Percentiles rank a stretch among this genome's conserved stretches.
These are phyloP conservation scores for Pantala flavescens DNA, from an alignment of 1,140 invertebrate species.

Conservation along the genomic window DNA sequence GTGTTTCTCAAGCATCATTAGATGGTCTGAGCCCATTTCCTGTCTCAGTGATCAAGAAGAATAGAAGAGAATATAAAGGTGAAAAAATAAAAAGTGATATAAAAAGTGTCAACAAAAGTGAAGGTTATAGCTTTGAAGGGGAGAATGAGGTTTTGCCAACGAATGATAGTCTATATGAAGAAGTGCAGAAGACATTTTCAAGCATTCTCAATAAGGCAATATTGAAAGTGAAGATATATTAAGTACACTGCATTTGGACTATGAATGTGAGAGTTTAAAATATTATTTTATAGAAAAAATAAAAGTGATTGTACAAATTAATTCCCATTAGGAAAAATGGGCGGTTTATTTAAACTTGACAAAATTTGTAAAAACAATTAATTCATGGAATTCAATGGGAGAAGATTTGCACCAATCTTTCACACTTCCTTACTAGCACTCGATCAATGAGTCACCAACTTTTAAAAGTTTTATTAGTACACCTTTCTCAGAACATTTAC, in stretches of 20 bases:
- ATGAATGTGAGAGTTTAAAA: too few species aligned
- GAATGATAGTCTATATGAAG: constrained; percentile 16
- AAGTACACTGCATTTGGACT: background rate
- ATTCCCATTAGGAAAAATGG: too few species aligned
- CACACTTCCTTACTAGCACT: too few species aligned
- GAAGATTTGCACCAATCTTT: too few species aligned
- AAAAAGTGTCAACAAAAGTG: constrained; percentile 37
- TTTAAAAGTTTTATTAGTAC: background rate
- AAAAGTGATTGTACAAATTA: too few species aligned
- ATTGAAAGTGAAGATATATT: constrained; percentile 21
- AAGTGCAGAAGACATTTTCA: constrained; percentile 19
- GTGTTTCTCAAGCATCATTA: constrained; percentile 68
- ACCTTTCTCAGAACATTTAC: background rate
- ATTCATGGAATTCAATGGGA: too few species aligned
- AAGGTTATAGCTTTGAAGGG: constrained; percentile 40
- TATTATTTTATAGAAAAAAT: too few species aligned
- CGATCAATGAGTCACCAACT: background rate
- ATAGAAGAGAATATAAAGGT: constrained; percentile 33
- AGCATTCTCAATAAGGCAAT: constrained; percentile 18
- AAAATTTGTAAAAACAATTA: too few species aligned
- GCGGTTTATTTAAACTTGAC: too few species aligned
- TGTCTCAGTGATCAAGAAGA: constrained; percentile 38
- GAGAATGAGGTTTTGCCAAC: constrained; percentile 40
- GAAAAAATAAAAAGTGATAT: constrained; percentile 31
- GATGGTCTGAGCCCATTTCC: constrained; percentile 21